phyloP scores from a whole-genome alignment of 1,140 invertebrate genomes.

The Pantala flavescens region DNA sequence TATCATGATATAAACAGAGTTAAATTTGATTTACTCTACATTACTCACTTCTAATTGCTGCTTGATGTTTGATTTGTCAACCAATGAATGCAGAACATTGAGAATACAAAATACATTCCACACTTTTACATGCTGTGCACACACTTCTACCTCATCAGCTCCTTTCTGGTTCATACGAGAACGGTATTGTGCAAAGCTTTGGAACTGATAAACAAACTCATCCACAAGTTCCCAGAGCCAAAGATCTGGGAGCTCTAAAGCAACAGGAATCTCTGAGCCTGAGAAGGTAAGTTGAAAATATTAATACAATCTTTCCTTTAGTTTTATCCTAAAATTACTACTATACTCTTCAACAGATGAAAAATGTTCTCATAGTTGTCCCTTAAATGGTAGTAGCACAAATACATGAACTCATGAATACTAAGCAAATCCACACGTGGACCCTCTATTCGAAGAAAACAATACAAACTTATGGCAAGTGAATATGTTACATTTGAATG shows the following conservation, averaged over 20 bases:
- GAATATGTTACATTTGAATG: no score
- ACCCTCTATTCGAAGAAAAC: no score
- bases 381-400: no score
- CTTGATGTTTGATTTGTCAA: constrained; percentile 98
- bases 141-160: constrained; percentile 65
- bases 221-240: constrained; percentile 99
- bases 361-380: no score
- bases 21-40: not conserved
- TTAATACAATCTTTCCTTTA: constrained; percentile 13
- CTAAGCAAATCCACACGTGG: no score
- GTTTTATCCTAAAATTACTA: constrained; percentile 19
- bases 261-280: constrained; percentile 77
- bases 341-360: no score
- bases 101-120: constrained; percentile 98
- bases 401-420: no score
- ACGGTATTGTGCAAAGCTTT: constrained; percentile 86
- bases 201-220: constrained; percentile 93
- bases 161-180: constrained; percentile 79
- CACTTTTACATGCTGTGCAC: constrained; percentile 73
- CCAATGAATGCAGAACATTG: constrained; percentile 94
- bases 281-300: constrained; percentile 19
- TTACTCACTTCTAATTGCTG: constrained; percentile 76
- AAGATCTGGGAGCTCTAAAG: constrained; percentile 89
- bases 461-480: no score
- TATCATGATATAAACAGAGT: no score